Evolutionary conservation across 2,113 vertebrate genomes (phyloP).

Genomic region (Otolemur garnettii): DNA sequence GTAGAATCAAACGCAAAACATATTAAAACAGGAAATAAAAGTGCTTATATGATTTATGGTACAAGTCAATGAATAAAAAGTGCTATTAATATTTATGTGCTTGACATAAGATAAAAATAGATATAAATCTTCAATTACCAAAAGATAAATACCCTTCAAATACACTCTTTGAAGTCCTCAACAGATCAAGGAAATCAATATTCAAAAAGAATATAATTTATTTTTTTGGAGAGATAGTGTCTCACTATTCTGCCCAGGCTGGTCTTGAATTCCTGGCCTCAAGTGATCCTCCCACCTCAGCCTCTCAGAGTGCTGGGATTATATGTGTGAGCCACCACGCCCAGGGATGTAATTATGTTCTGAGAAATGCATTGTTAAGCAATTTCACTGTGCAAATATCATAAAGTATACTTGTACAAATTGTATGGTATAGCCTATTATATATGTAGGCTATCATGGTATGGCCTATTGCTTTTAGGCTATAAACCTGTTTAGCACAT

Average conservation of each 20-base stretch:
- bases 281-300: too few relatives aligned
- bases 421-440: background rate
- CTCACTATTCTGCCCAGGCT: too few relatives aligned
- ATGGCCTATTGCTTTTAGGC: background rate
- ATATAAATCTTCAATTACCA: background rate
- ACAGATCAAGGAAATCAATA: slow-evolving; percentile 5
- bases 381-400: background rate
- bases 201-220: slow-evolving; percentile 6
- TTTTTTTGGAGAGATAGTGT: background rate
- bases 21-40: background rate
- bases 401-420: background rate
- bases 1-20: background rate
- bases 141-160: background rate
- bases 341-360: background rate
- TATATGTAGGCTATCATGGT: background rate
- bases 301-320: too few relatives aligned
- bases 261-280: too few relatives aligned
- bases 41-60: background rate
- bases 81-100: background rate
- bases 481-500: background rate
- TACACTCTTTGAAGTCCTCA: background rate
- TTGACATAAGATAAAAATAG: background rate
- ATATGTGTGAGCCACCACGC: too few relatives aligned
- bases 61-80: background rate
- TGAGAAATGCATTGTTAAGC: background rate